A percentile compares a stretch with the other conserved stretches of the same genome.
phyloP scores from a whole-genome alignment of 2,797 vertebrate genomes.

The Eidolon dupreanum region DNA sequence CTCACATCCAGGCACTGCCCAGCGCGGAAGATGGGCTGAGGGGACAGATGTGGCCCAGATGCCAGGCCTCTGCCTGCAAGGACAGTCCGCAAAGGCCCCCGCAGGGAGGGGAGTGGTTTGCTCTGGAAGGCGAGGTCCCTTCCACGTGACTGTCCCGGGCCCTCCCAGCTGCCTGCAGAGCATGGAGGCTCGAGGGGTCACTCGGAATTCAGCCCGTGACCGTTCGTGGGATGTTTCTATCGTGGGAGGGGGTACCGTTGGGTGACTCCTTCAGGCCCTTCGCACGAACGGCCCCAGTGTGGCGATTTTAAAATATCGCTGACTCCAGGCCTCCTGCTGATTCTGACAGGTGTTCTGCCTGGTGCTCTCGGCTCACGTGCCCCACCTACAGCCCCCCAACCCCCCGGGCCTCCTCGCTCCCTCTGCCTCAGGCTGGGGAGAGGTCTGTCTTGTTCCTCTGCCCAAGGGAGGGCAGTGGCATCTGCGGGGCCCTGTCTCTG shows the following conservation, averaged over 20 bases:
- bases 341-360: rapidly evolving
- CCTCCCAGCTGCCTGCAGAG: rapidly evolving
- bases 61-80: background rate
- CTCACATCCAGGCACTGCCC: rapidly evolving
- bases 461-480: background rate
- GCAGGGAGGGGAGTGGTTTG: background rate
- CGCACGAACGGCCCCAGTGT: too few relatives aligned
- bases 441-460: background rate
- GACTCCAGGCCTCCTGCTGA: background rate
- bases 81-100: background rate
- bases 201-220: rapidly evolving
- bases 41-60: rapidly evolving
- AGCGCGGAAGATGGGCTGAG: background rate
- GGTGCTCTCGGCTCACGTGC: rapidly evolving
- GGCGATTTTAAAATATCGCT: rapidly evolving
- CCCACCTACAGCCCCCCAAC: background rate
- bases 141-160: rapidly evolving
- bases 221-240: too few relatives aligned
- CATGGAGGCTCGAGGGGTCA: background rate
- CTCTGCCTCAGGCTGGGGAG: background rate
- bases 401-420: background rate
- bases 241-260: rapidly evolving
- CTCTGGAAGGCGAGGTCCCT: background rate
- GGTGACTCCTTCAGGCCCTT: background rate
- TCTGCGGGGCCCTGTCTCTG: rapidly evolving